phyloP scores from a whole-genome alignment of 53 echinoderm and acorn worm species.

The Actinopyga echinites region DNA sequence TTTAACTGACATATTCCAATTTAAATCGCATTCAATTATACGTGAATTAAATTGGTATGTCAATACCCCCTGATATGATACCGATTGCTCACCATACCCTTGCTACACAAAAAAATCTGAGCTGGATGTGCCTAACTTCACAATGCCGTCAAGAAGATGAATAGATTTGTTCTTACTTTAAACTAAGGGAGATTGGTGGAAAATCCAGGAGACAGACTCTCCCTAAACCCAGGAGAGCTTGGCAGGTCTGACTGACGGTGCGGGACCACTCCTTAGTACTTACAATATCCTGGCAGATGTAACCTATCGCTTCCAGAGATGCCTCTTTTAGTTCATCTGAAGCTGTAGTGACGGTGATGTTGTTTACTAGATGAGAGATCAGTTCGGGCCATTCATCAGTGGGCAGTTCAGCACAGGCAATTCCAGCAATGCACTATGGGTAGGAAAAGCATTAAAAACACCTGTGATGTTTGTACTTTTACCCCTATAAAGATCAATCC shows the following conservation, averaged over 20 bases:
- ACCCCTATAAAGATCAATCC: no score
- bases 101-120: no score
- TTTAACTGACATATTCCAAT: no score
- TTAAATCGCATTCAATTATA: no score
- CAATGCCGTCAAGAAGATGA: background rate
- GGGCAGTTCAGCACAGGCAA: slow-evolving; percentile 95
- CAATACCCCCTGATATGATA: no score
- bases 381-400: slow-evolving; percentile 77
- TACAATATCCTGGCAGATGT: slow-evolving; percentile 99
- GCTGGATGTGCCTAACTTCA: no score
- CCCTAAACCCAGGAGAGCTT: background rate
- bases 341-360: slow-evolving; percentile 53
- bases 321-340: slow-evolving; percentile 73
- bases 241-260: background rate
- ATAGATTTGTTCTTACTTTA: background rate
- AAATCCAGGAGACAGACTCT: no score
- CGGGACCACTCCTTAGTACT: slow-evolving; percentile 25
- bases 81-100: no score
- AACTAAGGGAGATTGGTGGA: no score
- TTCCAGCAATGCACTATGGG: slow-evolving; percentile 90
- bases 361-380: slow-evolving; percentile 65
- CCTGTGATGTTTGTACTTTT: background rate
- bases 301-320: slow-evolving; percentile 93
- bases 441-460: background rate
- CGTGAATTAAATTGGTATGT: no score